Conservation (phyloP, 2,888 invertebrate species). For the Ichneumon xanthorius region DNA sequence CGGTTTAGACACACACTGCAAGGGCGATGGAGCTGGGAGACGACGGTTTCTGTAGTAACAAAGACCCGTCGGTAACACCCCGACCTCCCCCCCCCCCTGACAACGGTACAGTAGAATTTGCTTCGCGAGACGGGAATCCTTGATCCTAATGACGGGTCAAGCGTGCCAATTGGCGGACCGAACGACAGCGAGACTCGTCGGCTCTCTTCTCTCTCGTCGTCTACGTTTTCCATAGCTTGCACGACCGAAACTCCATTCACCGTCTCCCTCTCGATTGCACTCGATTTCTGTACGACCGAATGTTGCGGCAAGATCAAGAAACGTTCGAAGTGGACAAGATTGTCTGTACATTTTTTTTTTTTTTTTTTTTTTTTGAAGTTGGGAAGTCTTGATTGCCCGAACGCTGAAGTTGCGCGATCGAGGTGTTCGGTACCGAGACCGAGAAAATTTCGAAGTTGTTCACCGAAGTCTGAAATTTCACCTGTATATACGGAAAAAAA, state of each 20-base stretch:
- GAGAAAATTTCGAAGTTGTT: neutral
- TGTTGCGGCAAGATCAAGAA: constrained; percentile 22
- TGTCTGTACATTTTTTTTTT: neutral
- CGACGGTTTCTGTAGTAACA: constrained; percentile 35
- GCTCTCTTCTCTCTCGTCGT: constrained; percentile 45
- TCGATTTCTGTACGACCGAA: constrained; percentile 22
- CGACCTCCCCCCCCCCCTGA: neutral
- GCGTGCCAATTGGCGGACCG: constrained; percentile 81
- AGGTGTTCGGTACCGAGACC: neutral
- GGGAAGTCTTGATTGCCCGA: neutral
- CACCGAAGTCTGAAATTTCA: neutral
- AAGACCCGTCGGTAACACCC: constrained; percentile 17
- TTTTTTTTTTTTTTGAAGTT: neutral
- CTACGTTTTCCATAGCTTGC: constrained; percentile 43
- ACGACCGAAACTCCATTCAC: constrained; percentile 46
- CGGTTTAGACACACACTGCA: constrained; percentile 21
- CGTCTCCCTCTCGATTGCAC: constrained; percentile 34
- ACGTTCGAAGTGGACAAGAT: neutral
- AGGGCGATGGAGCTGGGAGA: constrained; percentile 17
- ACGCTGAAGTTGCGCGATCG: too few species aligned
- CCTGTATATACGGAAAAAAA: neutral
- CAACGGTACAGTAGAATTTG: constrained; percentile 40
- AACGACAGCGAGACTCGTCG: constrained; percentile 61
- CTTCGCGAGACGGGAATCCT: constrained; percentile 76
- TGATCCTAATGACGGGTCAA: constrained; percentile 84